Evolutionary conservation across 2,888 invertebrate genomes (phyloP).

Genomic region (Polymixis flavicincta): DNA sequence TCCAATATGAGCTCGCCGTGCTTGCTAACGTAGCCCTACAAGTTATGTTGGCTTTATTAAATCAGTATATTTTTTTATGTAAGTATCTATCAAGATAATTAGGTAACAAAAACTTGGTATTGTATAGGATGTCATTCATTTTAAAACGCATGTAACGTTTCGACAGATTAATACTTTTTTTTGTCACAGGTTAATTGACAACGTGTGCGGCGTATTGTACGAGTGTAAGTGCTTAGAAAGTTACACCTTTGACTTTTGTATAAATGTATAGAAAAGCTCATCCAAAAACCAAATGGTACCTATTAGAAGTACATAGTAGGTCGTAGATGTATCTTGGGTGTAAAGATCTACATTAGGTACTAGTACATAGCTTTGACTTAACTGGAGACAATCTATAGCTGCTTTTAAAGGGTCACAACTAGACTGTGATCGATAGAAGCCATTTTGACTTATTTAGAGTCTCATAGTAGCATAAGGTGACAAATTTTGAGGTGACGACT

Average conservation of each 20-base stretch:
- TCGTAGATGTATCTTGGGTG: neutral
- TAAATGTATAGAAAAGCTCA: neutral
- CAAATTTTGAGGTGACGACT: neutral
- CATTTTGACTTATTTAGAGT: neutral
- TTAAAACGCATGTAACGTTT: neutral
- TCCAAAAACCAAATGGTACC: neutral
- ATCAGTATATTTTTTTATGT: neutral
- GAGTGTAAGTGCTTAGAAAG: neutral
- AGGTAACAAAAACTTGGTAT: no score
- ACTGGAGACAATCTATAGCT: neutral
- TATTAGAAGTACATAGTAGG: neutral
- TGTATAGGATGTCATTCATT: no score
- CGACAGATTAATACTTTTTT: neutral
- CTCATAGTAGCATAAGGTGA: neutral
- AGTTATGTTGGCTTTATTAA: conserved; percentile 16
- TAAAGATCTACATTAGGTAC: neutral
- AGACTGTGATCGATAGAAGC: neutral
- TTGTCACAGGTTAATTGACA: neutral
- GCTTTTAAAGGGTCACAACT: neutral
- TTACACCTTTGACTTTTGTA: neutral
- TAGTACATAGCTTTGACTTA: neutral
- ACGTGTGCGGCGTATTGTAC: neutral
- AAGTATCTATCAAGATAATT: neutral
- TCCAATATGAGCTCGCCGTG: conserved; percentile 81
- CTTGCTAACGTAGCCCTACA: conserved; percentile 82